Base-by-base conservation (phyloP, 2,113 vertebrate genomes). In the Macquaria australasica region DNA sequence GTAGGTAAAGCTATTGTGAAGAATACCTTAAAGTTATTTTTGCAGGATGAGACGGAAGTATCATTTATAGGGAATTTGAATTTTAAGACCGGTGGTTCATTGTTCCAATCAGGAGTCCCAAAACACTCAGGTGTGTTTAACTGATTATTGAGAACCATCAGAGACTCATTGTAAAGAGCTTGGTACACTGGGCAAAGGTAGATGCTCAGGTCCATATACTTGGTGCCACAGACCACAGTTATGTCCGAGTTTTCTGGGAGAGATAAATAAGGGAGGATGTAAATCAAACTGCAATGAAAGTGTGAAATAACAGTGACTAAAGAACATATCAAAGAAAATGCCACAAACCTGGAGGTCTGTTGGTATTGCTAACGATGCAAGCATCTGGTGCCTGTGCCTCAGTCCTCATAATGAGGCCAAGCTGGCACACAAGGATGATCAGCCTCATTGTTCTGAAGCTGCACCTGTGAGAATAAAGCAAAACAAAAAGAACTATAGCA, bases 101-200 rank as follows among this genome's bases (percentile, higher is more conserved):
- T 78, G 3, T 0, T 82, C 72, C 79, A 93, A 81, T 95, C 91
- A 12, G 92, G 63, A 0, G 5, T 73, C 25, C 96, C 95, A 8
- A 1, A 84, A 87, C 96, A 96, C 5, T 74, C 56, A 0, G 45
- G 20, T 6, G 75, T 94, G 41, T 3, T 28, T 1, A 73, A 51
- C 74, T 91, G 68, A 60, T 88, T 78, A n/a, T 96, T 96, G 55
- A 96, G 88, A 45, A 90, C 93, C 94, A 95, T 93, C 79, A 92
- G 79, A 1, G 92, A 85, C 84, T 95, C 94, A 2, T 95, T 95
- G 86, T 95, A 96, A 25, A 83, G 81, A 59, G 90, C 77, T 1
- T 92, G 85, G 83, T 96, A 96, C 2, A 96, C 1, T 0, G 96
- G 96, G n/a, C 96, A 96, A 31, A 96, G n/a, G 72, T 79, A 92